Base-by-base conservation (phyloP, 2,797 vertebrate genomes). In the Sparus aurata region DNA sequence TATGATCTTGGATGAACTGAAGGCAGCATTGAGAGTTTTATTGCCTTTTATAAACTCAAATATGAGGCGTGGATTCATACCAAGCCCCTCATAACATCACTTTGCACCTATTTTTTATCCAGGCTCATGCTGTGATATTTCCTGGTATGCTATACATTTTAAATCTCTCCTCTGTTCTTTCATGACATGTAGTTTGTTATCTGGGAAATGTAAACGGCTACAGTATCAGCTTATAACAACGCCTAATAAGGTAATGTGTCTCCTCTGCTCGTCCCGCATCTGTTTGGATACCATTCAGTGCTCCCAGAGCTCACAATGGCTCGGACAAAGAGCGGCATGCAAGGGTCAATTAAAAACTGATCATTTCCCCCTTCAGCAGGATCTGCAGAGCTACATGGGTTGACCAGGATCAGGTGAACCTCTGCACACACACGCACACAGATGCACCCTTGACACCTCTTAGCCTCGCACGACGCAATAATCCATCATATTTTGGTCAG, bases 231-330 rank as follows among this genome's bases (percentile, higher is more conserved):
- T 67, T 87, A 87, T 87, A 93, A 90, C 93, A 93, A 85, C 59
- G 71, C 93, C 93, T 85, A 91, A 94, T 93, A 94, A 87, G 93
- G 94, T 13, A 70, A 85, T 73, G 72, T 62, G 69, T 77, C 71
- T 87, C 69, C 85, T 74, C 72, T 79, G 66, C 72, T 83, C 67
- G 52, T 82, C 69, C 38, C 10, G 50, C 25, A 69, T 79, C 71
- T 80, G 86, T 89, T 86, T 73, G 11, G 75, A 85, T 69, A 66
- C 74, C 53, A 67, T 46, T 82, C 69, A 64, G 72, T 64, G 30
- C 84, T 84, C 72, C 8, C 25, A 25, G 55, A 50, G 62, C 75
- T 38, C 58, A 77, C 81, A 80, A 65, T 77, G 58, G 67, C 68
- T 34, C 8, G 25, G 16, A 71, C 69, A 83, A 78, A 84, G 16